Evolutionary conservation across 2,113 vertebrate species (phyloP).

Genomic region (Muntiacus reevesi): DNA sequence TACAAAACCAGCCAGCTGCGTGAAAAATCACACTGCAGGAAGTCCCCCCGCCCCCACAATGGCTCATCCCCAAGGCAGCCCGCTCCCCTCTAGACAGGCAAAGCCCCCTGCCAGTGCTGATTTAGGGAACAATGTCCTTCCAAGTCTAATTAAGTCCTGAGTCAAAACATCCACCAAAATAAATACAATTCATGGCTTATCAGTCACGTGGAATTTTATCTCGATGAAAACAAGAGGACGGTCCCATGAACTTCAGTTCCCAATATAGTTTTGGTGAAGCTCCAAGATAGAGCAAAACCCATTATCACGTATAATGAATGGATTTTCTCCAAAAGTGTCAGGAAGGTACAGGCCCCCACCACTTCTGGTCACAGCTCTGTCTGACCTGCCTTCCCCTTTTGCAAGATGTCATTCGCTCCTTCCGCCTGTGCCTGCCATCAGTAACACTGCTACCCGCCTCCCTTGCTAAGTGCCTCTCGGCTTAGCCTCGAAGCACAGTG

Average conservation of each 20-base stretch:
- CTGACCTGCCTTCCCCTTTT: accelerated
- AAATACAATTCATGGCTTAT: constrained; percentile 3
- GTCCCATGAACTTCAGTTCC: background rate
- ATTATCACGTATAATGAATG: background rate
- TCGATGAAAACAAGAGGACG: constrained; percentile 2
- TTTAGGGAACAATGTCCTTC: background rate
- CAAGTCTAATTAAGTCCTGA: background rate
- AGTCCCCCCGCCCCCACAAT: background rate
- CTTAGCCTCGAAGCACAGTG: background rate
- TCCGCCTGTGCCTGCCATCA: background rate
- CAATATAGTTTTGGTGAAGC: background rate
- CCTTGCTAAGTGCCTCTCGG: background rate
- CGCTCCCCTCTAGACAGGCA: background rate
- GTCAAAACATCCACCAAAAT: background rate
- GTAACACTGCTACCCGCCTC: background rate
- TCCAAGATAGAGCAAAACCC: background rate
- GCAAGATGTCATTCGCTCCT: background rate
- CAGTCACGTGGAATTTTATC: background rate
- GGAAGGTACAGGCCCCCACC: background rate
- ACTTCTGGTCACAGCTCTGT: background rate
- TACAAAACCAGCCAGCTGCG: background rate
- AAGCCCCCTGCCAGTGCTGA: background rate
- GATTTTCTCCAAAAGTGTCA: background rate
- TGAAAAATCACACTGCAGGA: background rate
- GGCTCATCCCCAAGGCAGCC: background rate